phyloP scores from a whole-genome alignment of 2,797 vertebrate species.

The Urocyon cinereoargenteus region DNA sequence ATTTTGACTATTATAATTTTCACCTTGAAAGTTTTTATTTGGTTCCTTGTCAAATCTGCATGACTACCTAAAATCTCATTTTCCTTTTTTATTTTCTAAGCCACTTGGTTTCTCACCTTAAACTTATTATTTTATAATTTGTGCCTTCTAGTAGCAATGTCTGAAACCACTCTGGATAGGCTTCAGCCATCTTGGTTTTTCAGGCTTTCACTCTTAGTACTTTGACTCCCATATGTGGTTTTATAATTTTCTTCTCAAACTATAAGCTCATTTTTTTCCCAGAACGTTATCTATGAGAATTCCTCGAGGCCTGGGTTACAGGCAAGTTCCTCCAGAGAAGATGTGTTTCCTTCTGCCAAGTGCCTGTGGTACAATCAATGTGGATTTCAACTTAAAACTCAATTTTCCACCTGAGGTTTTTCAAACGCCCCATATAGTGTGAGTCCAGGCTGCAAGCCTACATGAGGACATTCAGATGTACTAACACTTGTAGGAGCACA shows the following conservation, averaged over 20 bases:
- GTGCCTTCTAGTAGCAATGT: not conserved
- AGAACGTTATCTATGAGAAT: not conserved
- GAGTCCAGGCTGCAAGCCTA: not conserved
- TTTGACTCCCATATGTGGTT: not conserved
- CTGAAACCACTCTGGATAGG: not conserved
- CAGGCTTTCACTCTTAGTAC: not conserved
- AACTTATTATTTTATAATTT: not conserved
- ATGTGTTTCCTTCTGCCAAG: not conserved
- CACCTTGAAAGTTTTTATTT: slow-evolving; percentile 37
- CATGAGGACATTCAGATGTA: not conserved
- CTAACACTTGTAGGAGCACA: not conserved
- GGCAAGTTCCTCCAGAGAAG: not conserved
- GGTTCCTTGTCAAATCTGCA: not conserved
- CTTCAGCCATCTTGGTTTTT: not conserved
- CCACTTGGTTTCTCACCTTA: not conserved
- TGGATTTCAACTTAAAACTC: slow-evolving; percentile 14
- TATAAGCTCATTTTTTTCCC: not conserved
- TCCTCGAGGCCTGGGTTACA: not conserved
- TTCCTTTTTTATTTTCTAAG: not conserved
- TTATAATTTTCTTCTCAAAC: not conserved
- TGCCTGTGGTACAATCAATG: not conserved
- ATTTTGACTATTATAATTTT: slow-evolving; percentile 42
- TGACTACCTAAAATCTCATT: not conserved
- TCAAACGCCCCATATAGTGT: not conserved
- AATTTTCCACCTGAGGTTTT: slow-evolving; percentile 29